These are phyloP conservation scores for Matsumyia berberina DNA, from an alignment of 2,888 invertebrate species.

Conservation along the genomic window DNA sequence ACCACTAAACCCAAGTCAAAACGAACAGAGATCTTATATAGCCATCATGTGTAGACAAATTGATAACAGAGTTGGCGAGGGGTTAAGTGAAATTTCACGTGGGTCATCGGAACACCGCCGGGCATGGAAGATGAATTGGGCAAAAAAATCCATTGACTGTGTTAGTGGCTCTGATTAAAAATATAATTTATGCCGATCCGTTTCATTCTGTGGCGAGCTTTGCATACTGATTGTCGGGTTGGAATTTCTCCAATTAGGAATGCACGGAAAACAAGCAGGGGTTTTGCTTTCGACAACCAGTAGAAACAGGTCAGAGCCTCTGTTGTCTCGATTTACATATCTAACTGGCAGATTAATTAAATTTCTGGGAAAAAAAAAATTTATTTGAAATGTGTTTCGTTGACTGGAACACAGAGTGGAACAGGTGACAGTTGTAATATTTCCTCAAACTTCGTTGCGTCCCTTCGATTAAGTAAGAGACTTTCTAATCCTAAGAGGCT, in stretches of 20 bases:
- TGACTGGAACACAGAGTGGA: not conserved
- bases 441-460: too few relatives aligned
- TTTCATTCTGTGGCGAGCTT: constrained; percentile 30
- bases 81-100: constrained; percentile 28
- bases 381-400: constrained; percentile 10
- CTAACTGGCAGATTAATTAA: constrained; percentile 67
- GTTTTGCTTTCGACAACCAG: constrained; percentile 20
- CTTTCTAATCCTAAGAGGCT: too few relatives aligned
- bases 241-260: constrained; percentile 71
- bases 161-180: constrained; percentile 30
- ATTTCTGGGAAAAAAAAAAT: constrained; percentile 11
- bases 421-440: not conserved
- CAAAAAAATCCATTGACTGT: constrained; percentile 6
- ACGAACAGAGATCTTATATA: constrained; percentile 38
- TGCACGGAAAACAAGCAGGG: constrained; percentile 48
- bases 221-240: constrained; percentile 55
- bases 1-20: constrained; percentile 41
- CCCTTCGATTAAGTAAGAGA: too few relatives aligned
- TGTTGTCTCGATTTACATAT: constrained; percentile 67
- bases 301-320: constrained; percentile 52
- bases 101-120: constrained; percentile 37
- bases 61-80: not conserved
- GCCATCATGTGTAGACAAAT: not conserved
- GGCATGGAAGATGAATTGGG: constrained; percentile 24
- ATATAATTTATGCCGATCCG: constrained; percentile 63